Evolutionary conservation across 2,888 invertebrate species (phyloP).

Genomic region (Xestia c-nigrum): DNA sequence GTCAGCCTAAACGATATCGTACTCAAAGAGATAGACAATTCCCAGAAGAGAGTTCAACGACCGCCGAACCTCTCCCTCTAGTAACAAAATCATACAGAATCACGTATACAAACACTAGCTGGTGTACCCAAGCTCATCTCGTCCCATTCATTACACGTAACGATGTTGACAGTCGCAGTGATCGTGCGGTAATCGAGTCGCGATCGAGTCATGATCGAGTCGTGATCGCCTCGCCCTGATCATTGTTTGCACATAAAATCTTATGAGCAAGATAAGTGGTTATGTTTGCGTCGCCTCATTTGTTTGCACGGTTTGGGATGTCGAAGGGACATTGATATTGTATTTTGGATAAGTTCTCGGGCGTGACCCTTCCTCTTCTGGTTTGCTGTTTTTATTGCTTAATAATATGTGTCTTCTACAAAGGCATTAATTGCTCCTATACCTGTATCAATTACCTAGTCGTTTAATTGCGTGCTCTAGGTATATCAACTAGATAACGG

Average conservation of each 20-base stretch:
- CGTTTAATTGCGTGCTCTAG: not conserved
- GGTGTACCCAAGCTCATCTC: conserved; percentile 9
- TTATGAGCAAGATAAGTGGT: conserved; percentile 57
- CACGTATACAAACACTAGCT: conserved; percentile 40
- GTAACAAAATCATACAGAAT: conserved; percentile 21
- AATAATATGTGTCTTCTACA: not conserved
- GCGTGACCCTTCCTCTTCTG: conserved; percentile 2
- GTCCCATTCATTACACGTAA: conserved; percentile 50
- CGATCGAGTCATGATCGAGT: conserved; percentile 47
- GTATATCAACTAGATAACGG: not conserved
- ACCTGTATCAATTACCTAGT: not conserved
- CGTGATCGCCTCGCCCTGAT: conserved; percentile 41
- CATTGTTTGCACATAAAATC: conserved; percentile 60
- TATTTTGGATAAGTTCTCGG: not conserved
- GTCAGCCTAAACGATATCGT: no score
- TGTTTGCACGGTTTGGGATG: conserved; percentile 27
- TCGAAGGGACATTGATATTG: conserved; percentile 13
- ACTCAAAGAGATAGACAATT: not conserved
- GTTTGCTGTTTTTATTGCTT: conserved; percentile 5
- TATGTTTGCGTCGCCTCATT: conserved; percentile 44
- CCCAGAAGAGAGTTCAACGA: conserved; percentile 17
- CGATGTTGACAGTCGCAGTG: conserved; percentile 51
- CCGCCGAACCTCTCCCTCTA: not conserved
- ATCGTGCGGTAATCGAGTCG: conserved; percentile 54
- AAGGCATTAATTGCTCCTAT: not conserved